These are phyloP conservation scores for Orchesella flavescens DNA, from an alignment of 2,888 invertebrate species.

Conservation along the genomic window DNA sequence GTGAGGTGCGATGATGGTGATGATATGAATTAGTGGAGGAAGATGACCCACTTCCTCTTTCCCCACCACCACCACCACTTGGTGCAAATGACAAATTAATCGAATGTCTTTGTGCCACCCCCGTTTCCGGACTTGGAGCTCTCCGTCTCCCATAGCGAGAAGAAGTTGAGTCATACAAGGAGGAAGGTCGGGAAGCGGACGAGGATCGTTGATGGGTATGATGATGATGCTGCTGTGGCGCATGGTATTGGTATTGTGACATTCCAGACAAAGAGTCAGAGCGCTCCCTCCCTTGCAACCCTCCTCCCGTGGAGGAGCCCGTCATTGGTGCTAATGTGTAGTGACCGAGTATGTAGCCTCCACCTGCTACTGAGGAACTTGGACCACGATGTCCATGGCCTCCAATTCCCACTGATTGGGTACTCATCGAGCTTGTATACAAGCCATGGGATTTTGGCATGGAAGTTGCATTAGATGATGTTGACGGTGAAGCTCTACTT, in stretches of 20 bases:
- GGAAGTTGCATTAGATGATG: neutral
- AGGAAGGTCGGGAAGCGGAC: slow-evolving; percentile 48
- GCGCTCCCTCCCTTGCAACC: slow-evolving; percentile 20
- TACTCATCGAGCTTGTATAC: slow-evolving; percentile 44
- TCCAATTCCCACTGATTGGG: slow-evolving; percentile 26
- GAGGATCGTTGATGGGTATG: slow-evolving; percentile 57
- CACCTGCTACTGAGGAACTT: slow-evolving; percentile 36
- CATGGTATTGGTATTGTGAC: slow-evolving; percentile 61
- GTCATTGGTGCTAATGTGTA: slow-evolving; percentile 56
- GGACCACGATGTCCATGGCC: neutral
- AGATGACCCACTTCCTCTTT: neutral
- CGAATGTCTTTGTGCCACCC: slow-evolving; percentile 45
- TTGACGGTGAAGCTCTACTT: neutral
- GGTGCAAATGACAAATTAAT: slow-evolving; percentile 45
- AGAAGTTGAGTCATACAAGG: slow-evolving; percentile 47
- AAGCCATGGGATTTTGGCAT: slow-evolving; percentile 31
- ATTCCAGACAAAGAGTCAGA: slow-evolving; percentile 46
- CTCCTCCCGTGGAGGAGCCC: neutral
- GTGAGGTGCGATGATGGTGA: slow-evolving; percentile 25
- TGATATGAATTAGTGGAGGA: slow-evolving; percentile 10
- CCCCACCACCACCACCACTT: slow-evolving; percentile 10
- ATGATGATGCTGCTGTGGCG: slow-evolving; percentile 65
- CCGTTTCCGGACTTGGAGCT: slow-evolving; percentile 46
- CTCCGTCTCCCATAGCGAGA: slow-evolving; percentile 46
- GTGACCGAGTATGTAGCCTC: slow-evolving; percentile 66